phyloP scores from a whole-genome alignment of 2,113 vertebrate genomes.

The Sebastes fasciatus region DNA sequence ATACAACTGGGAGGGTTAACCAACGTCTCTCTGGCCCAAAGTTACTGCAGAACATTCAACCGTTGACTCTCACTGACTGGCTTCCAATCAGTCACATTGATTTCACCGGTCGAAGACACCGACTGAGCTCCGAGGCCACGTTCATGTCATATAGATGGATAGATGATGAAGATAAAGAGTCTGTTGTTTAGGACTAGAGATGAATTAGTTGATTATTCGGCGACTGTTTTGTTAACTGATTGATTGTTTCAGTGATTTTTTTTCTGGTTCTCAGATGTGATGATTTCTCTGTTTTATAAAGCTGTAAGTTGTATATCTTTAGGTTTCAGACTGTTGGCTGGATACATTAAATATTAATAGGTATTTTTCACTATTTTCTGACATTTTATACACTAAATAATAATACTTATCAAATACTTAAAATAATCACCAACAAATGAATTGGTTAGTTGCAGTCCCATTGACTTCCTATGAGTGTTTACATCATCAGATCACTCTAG shows the following conservation, averaged over 20 bases:
- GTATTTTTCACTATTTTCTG: neutral
- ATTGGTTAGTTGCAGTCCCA: neutral
- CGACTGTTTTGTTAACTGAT: too few relatives aligned
- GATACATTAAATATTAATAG: neutral
- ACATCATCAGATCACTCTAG: too few relatives aligned
- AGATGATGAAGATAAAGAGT: neutral
- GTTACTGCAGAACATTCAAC: conserved; percentile 18
- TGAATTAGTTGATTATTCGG: neutral
- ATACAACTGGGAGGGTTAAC: conserved; percentile 45
- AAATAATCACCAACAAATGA: too few relatives aligned
- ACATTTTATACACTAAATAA: neutral
- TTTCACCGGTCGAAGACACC: neutral
- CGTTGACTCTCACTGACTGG: neutral
- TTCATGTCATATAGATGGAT: conserved; percentile 11
- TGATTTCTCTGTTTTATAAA: neutral
- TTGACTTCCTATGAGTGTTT: neutral
- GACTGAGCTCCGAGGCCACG: neutral
- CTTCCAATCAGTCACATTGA: neutral
- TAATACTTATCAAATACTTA: too few relatives aligned
- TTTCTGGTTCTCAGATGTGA: neutral
- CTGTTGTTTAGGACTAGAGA: neutral
- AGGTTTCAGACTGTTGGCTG: neutral
- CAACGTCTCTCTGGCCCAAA: conserved; percentile 34
- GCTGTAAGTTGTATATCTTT: neutral
- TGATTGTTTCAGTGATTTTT: neutral